Conservation (phyloP, 2,113 vertebrate genomes). For the Seriola rivoliana region DNA sequence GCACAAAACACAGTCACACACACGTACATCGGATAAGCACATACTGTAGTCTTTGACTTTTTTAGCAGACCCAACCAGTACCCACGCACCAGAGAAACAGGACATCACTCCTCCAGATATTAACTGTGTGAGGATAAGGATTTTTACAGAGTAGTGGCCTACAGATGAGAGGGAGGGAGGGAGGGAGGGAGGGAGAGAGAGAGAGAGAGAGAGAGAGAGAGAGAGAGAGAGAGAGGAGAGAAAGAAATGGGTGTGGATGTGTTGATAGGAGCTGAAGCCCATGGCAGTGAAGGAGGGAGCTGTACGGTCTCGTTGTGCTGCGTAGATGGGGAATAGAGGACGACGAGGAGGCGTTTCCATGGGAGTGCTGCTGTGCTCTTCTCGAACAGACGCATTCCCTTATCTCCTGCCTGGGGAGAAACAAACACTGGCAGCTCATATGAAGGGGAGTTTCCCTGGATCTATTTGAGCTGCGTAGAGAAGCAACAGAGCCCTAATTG, state of each 20-base stretch:
- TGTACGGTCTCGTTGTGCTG: constrained; percentile 36
- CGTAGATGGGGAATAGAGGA: constrained; percentile 43
- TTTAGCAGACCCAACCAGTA: constrained; percentile 2
- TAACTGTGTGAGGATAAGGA: constrained; percentile 14
- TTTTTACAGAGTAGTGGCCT: neutral
- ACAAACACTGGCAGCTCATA: constrained; percentile 78
- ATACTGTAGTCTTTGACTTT: neutral
- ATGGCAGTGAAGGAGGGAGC: constrained; percentile 30
- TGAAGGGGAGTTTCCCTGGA: constrained; percentile 74
- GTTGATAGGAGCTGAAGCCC: constrained; percentile 43
- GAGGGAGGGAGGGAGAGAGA: neutral
- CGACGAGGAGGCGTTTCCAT: constrained; percentile 72
- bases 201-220: neutral
- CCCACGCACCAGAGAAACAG: constrained; percentile 20
- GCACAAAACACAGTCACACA: constrained; percentile 7
- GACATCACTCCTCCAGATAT: neutral
- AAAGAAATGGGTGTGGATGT: constrained; percentile 39
- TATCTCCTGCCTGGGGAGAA: constrained; percentile 75
- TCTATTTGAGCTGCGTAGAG: constrained; percentile 71
- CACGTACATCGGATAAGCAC: neutral
- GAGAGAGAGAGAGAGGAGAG: neutral
- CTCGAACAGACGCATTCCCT: constrained; percentile 68
- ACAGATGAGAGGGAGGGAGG: neutral
- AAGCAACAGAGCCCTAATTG: constrained; percentile 77
- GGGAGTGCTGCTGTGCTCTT: constrained; percentile 71